Evolutionary conservation across 2,888 invertebrate species (phyloP).

Genomic region (Lymantria dispar): DNA sequence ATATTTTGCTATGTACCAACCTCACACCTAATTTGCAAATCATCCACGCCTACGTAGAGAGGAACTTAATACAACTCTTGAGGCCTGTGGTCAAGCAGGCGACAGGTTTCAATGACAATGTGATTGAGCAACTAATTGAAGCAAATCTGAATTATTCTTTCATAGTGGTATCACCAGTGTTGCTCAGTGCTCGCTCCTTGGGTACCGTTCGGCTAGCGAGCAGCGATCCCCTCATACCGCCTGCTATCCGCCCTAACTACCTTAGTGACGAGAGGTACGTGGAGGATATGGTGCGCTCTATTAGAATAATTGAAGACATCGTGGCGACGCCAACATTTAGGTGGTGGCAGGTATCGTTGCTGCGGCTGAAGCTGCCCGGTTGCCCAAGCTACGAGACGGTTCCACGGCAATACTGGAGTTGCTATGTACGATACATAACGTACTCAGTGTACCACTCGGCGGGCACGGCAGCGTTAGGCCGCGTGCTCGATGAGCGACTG

Average conservation of each 20-base stretch:
- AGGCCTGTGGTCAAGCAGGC: conserved; percentile 23
- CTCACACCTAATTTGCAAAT: conserved; percentile 50
- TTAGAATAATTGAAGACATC: conserved; percentile 45
- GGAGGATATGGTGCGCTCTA: conserved; percentile 39
- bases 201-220: conserved; percentile 49
- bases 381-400: conserved; percentile 35
- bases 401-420: conserved; percentile 46
- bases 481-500: conserved; percentile 47
- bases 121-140: conserved; percentile 36
- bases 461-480: conserved; percentile 49
- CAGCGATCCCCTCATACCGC: conserved; percentile 36
- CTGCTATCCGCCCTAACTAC: conserved; percentile 51
- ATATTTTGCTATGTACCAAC: no score
- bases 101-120: conserved; percentile 27
- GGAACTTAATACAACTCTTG: conserved; percentile 25
- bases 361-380: conserved; percentile 34
- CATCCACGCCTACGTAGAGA: conserved; percentile 45
- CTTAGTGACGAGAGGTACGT: conserved; percentile 46
- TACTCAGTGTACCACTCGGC: conserved; percentile 48
- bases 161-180: conserved; percentile 41
- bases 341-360: conserved; percentile 35
- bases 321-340: conserved; percentile 34
- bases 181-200: conserved; percentile 46
- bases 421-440: conserved; percentile 57
- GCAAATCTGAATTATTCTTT: conserved; percentile 40